phyloP scores from a whole-genome alignment of 2,113 vertebrate genomes.

The Bos javanicus region DNA sequence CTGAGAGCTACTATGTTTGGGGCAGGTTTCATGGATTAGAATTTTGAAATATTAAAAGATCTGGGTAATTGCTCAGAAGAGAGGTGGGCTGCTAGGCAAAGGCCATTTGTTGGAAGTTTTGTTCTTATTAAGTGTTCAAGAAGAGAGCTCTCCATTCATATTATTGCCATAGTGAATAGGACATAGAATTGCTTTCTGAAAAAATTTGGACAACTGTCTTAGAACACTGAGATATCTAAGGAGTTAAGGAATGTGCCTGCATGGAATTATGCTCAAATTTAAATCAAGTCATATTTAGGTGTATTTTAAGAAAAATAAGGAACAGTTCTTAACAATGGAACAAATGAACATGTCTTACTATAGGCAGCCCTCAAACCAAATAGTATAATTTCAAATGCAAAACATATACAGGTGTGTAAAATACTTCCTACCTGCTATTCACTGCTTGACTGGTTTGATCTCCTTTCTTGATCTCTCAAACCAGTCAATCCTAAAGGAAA shows the following conservation, averaged over 20 bases:
- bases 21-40: not conserved
- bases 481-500: not conserved
- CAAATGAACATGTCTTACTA: not conserved
- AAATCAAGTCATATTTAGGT: not conserved
- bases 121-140: not conserved
- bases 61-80: not conserved
- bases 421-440: not conserved
- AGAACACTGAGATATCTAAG: not conserved
- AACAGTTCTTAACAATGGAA: not conserved
- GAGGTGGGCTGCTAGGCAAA: not conserved
- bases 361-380: not conserved
- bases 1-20: not conserved
- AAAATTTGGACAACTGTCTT: not conserved
- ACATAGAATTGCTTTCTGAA: not conserved
- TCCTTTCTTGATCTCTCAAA: not conserved
- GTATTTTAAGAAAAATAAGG: slow-evolving; percentile 11
- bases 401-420: not conserved
- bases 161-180: not conserved
- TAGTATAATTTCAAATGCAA: not conserved
- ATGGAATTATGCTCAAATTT: not conserved
- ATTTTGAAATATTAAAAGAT: not conserved
- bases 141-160: not conserved
- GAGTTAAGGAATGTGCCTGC: not conserved
- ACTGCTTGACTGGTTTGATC: not conserved
- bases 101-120: not conserved